These are phyloP conservation scores for Bombus superbus DNA, from an alignment of 1,140 invertebrate species.

Conservation along the genomic window DNA sequence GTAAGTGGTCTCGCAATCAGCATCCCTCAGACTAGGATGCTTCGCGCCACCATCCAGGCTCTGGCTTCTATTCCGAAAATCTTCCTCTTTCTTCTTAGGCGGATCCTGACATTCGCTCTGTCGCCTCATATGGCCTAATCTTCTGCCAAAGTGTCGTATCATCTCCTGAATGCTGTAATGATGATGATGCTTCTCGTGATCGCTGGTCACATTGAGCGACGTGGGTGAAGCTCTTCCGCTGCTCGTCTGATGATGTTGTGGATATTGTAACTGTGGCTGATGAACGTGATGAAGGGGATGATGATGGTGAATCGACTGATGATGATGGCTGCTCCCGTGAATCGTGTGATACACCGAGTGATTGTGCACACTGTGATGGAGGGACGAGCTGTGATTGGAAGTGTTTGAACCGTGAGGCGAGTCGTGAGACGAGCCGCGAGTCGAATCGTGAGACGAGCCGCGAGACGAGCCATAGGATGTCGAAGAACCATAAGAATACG, in stretches of 20 bases:
- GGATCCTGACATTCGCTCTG: constrained; percentile 81
- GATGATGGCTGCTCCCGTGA: constrained; percentile 70
- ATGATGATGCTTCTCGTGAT: constrained; percentile 75
- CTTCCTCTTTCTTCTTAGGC: constrained; percentile 83
- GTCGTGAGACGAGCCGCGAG: constrained; percentile 72
- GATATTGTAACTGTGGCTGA: constrained; percentile 42
- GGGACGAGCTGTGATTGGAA: constrained; percentile 70
- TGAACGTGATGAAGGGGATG: constrained; percentile 69
- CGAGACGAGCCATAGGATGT: constrained; percentile 73
- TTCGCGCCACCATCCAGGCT: constrained; percentile 88
- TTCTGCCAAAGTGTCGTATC: constrained; percentile 87
- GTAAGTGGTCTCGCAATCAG: constrained; percentile 91
- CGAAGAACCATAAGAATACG: constrained; percentile 73
- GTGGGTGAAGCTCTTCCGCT: constrained; percentile 67
- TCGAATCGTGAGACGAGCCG: constrained; percentile 65
- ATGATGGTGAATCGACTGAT: constrained; percentile 62
- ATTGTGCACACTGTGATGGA: constrained; percentile 61
- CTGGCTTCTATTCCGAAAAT: constrained; percentile 89
- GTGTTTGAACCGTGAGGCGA: constrained; percentile 71
- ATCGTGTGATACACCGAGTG: constrained; percentile 75
- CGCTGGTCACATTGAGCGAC: constrained; percentile 70
- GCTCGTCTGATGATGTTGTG: constrained; percentile 64
- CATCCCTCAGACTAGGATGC: constrained; percentile 79
- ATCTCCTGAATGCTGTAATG: constrained; percentile 86
- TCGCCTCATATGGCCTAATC: constrained; percentile 82